Evolutionary conservation across 2,888 invertebrate genomes (phyloP).

Genomic region (Netelia melanura): DNA sequence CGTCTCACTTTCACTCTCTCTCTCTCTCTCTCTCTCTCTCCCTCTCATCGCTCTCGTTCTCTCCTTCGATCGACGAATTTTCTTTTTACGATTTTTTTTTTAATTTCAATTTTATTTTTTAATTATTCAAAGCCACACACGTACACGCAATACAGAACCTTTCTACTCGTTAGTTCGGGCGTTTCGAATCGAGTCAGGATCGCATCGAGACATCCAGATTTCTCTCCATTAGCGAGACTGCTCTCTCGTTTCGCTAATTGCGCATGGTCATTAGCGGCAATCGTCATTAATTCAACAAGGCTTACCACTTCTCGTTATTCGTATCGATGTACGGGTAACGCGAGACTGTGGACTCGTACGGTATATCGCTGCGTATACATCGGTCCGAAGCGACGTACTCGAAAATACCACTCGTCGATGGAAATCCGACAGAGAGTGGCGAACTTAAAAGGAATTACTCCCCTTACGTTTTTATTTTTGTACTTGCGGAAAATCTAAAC

Average conservation of each 20-base stretch:
- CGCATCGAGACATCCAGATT: slow-evolving; percentile 5
- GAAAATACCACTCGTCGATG: no score
- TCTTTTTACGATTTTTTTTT: neutral
- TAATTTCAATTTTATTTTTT: neutral
- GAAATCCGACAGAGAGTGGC: no score
- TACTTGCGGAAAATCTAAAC: no score
- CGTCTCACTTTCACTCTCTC: neutral
- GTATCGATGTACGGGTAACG: slow-evolving; percentile 41
- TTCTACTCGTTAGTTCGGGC: slow-evolving; percentile 25
- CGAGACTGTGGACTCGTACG: slow-evolving; percentile 7
- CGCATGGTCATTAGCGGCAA: slow-evolving; percentile 58
- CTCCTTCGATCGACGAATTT: slow-evolving; percentile 21
- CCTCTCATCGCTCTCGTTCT: slow-evolving; percentile 4
- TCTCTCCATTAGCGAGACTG: slow-evolving; percentile 2
- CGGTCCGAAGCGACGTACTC: no score
- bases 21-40: neutral
- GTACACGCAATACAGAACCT: neutral
- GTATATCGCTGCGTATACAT: no score
- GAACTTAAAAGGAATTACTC: no score
- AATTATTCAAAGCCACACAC: no score
- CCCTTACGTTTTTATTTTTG: no score
- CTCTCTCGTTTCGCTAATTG: slow-evolving; percentile 51
- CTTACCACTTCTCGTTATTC: slow-evolving; percentile 21
- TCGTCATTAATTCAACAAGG: slow-evolving; percentile 62
- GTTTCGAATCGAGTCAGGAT: slow-evolving; percentile 10